These are phyloP conservation scores for Ditula angustiorana DNA, from an alignment of 2,888 invertebrate genomes.

Conservation along the genomic window DNA sequence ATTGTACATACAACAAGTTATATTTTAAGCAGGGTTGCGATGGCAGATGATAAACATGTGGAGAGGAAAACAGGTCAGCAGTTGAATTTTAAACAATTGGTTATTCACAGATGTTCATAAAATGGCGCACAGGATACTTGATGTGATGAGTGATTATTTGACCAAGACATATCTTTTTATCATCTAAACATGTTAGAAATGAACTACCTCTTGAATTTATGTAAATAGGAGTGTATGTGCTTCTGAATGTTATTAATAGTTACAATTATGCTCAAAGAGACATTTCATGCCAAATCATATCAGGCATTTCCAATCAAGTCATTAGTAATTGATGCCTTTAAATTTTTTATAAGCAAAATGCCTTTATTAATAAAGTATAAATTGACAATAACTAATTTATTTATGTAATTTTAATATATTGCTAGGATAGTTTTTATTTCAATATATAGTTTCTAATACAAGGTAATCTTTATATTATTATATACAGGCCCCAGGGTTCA, in stretches of 20 bases:
- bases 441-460: slow-evolving; percentile 26
- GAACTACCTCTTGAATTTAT: slow-evolving; percentile 31
- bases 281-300: slow-evolving; percentile 30
- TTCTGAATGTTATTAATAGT: background rate
- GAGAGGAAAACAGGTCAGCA: slow-evolving; percentile 10
- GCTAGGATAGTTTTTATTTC: slow-evolving; percentile 10
- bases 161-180: slow-evolving; percentile 26
- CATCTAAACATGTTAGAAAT: slow-evolving; percentile 1
- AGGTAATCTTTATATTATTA: background rate
- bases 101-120: slow-evolving; percentile 6
- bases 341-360: slow-evolving; percentile 37
- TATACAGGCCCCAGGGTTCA: too few relatives aligned
- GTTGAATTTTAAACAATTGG: slow-evolving; percentile 1
- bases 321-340: slow-evolving; percentile 48
- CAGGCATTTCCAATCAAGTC: slow-evolving; percentile 34
- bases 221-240: slow-evolving; percentile 11
- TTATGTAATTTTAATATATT: slow-evolving; percentile 20
- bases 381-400: slow-evolving; percentile 63
- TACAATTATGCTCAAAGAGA: slow-evolving; percentile 7
- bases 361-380: slow-evolving; percentile 37
- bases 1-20: background rate
- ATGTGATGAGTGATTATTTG: background rate
- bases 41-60: slow-evolving; percentile 14
- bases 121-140: background rate
- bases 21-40: slow-evolving; percentile 7